Conservation (phyloP, 2,888 invertebrate species). For the Diploptera punctata region DNA sequence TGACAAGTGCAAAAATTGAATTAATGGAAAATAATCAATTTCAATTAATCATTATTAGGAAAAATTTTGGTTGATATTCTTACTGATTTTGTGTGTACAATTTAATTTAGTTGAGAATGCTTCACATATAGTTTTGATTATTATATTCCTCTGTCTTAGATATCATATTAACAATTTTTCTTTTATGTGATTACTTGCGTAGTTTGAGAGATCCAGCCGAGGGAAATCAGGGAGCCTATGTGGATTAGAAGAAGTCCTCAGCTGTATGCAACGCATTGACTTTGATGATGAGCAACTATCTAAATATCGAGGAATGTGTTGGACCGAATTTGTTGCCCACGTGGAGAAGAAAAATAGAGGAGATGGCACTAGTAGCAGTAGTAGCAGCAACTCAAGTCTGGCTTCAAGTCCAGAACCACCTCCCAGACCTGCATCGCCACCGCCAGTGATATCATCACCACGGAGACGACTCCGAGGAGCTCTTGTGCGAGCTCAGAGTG, state of each 20-base stretch:
- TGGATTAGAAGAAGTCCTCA: conserved; percentile 59
- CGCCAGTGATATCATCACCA: conserved; percentile 29
- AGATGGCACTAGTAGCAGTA: conserved; percentile 35
- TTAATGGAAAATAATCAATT: too few species aligned
- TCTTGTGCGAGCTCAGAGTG: conserved; percentile 51
- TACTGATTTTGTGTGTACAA: too few species aligned
- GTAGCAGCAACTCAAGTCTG: conserved; percentile 34
- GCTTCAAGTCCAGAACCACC: conserved; percentile 2
- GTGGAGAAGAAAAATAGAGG: conserved; percentile 47
- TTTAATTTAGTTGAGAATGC: too few species aligned
- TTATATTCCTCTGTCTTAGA: too few species aligned
- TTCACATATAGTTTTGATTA: too few species aligned
- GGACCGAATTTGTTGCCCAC: conserved; percentile 56
- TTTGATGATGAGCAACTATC: conserved; percentile 61
- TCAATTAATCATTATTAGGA: too few species aligned
- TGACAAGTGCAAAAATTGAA: too few species aligned
- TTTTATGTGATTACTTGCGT: conserved; percentile 38
- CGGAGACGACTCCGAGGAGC: conserved; percentile 42
- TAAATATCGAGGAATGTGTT: conserved; percentile 58
- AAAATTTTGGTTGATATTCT: too few species aligned
- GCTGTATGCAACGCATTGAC: conserved; percentile 58
- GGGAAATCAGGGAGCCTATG: conserved; percentile 58
- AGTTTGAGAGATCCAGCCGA: conserved; percentile 61
- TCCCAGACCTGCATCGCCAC: conserved; percentile 25
- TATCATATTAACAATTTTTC: too few species aligned